phyloP scores from a whole-genome alignment of 2,888 invertebrate species.

The Agriopis leucophaearia region DNA sequence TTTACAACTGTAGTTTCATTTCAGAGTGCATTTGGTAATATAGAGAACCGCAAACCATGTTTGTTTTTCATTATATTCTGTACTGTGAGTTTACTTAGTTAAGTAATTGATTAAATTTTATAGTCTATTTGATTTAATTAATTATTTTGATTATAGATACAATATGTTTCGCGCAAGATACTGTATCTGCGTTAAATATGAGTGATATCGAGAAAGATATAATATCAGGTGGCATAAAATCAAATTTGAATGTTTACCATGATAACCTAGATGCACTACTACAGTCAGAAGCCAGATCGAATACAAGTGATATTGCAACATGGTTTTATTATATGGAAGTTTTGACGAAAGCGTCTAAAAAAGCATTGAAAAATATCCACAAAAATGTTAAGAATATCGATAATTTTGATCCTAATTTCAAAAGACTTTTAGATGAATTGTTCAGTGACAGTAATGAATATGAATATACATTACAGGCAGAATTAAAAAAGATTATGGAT shows the following conservation, averaged over 20 bases:
- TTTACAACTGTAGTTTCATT: conserved; percentile 9
- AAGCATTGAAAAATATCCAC: conserved; percentile 9
- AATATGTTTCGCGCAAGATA: conserved; percentile 13
- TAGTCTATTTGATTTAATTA: not conserved
- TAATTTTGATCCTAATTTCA: conserved; percentile 45
- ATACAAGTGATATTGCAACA: not conserved
- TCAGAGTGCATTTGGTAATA: conserved; percentile 2
- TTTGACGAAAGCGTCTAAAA: conserved; percentile 1
- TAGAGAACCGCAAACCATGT: conserved; percentile 11
- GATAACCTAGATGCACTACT: conserved; percentile 10
- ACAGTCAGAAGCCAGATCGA: not conserved
- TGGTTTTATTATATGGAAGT: conserved; percentile 5
- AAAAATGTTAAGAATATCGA: conserved; percentile 56
- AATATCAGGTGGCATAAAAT: not conserved
- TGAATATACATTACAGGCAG: conserved; percentile 49
- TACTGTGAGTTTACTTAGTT: conserved; percentile 15
- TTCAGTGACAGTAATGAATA: conserved; percentile 55
- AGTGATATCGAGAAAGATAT: not conserved
- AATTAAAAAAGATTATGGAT: conserved; percentile 50
- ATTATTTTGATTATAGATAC: conserved; percentile 20
- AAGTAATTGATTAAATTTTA: not conserved
- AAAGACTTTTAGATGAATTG: conserved; percentile 46
- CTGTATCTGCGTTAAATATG: conserved; percentile 7
- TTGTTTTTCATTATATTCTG: conserved; percentile 8
- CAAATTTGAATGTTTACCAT: not conserved